phyloP scores from a whole-genome alignment of 2,113 vertebrate species.

The Garra rufa region DNA sequence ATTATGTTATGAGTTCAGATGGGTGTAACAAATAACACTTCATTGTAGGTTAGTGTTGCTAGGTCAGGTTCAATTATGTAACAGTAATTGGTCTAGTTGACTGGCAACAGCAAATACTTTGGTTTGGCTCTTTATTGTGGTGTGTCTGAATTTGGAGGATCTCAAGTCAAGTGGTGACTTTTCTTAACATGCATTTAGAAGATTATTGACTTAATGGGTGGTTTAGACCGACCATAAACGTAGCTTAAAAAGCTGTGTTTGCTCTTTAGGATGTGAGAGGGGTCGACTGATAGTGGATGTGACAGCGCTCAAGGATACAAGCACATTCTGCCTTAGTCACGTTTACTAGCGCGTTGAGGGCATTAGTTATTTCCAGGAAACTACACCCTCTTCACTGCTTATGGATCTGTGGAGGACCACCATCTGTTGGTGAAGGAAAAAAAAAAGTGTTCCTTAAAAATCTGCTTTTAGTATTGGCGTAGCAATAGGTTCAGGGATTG shows the following conservation, averaged over 20 bases:
- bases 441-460: not conserved
- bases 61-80: not conserved
- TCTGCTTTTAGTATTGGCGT: not conserved
- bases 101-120: not conserved
- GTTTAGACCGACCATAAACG: not conserved
- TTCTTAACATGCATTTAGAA: not conserved
- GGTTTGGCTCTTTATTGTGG: not conserved
- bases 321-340: conserved; percentile 27
- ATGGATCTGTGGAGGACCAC: not conserved
- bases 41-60: not conserved
- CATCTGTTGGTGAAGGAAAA: not conserved
- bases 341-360: conserved; percentile 20
- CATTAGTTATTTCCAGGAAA: conserved; percentile 22
- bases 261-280: not conserved
- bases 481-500: not conserved
- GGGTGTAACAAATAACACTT: not conserved
- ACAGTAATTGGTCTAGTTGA: not conserved
- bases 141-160: not conserved
- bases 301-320: not conserved
- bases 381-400: not conserved
- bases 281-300: not conserved
- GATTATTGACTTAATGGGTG: not conserved
- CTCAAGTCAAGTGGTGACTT: not conserved
- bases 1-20: not conserved
- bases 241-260: conserved; percentile 20